Conservation (phyloP, 2,113 vertebrate genomes). For the Mus musculus region GRCm39 chr4:64358501-64359000, state of each 20-base stretch:
- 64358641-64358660: background rate
- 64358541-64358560: background rate
- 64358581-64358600: background rate
- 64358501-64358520: constrained; percentile 7
- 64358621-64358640: background rate
- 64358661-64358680: background rate
- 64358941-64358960: background rate
- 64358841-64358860: background rate
- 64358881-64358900: background rate
- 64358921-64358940: background rate
- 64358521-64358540: background rate
- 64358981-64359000: constrained; percentile 22
- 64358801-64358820: background rate
- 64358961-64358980: constrained; percentile 52
- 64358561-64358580: background rate
- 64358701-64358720: background rate
- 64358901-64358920: background rate
- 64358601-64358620: background rate
- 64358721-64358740: background rate
- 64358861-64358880: background rate
- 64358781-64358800: background rate
- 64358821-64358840: background rate
- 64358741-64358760: background rate
- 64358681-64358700: background rate
- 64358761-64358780: background rate